Base-by-base conservation (phyloP, 53 echinoderm and acorn worm species). In the Echinometra lucunter region DNA sequence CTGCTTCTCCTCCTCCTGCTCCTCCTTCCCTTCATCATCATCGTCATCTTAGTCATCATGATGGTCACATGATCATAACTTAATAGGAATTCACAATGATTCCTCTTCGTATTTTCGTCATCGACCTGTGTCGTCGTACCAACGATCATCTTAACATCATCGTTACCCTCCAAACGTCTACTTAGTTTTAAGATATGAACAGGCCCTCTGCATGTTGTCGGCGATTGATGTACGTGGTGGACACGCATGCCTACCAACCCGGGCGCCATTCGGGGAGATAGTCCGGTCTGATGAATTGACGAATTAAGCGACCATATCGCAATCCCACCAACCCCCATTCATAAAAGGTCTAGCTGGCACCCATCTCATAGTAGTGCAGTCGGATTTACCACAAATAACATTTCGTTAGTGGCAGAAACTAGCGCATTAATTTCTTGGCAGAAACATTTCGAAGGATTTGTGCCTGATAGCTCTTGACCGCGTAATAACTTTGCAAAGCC, bases 381-480 rank as follows among this genome's bases (percentile, higher is more conserved):
- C 30, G 91, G 91, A 66, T 91, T 91, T 91, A 91, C 44, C 58
- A 23, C 66, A 91, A 91, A 91, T 91, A 91, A 91, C 91, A 66
- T 69, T 91, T 91, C 91, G 91, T 91, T 91, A 91, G 91, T 66
- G 42, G 18, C 91, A 91, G 42, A 67, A 91, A 91, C 91, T 70
- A 91, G 11, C 69, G 91, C 91, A 91, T 69, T 91, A 91, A 91
- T 91, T 66, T 69, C 69, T 57, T 89, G 57, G 57, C 89, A 58
- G 89, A 60, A 58, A 60, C 89, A 85, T 85, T 47, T 49, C 49
- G 28, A 49, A 49, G 19, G 49, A 85, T 85, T 49, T 27, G 18
- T 13, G 85, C 27, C 49, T 49, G 85, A 85, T 85, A 85, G 85
- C 49, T 85, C 45, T 28, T 85, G 85, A 85, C 85, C 85, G 90